phyloP scores from a whole-genome alignment of 53 echinoderm and acorn worm genomes.

The Hippasteria phrygiana region DNA sequence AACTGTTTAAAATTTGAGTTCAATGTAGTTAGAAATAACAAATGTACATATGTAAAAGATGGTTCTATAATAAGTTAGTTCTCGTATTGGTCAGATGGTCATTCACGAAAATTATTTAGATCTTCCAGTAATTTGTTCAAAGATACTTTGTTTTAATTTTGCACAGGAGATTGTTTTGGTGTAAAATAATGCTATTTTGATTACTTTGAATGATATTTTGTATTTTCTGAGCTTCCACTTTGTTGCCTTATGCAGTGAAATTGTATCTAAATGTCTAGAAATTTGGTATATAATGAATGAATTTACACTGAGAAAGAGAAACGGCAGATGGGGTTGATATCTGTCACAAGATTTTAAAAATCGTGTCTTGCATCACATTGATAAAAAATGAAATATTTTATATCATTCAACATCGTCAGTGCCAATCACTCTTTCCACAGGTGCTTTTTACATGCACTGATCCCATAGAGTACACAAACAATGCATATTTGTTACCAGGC shows the following conservation, averaged over 20 bases:
- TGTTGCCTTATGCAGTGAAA: neutral
- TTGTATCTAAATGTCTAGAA: neutral
- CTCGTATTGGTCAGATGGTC: neutral
- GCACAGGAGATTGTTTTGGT: too few species aligned
- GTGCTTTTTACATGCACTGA: too few species aligned
- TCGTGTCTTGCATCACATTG: too few species aligned
- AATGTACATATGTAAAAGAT: neutral
- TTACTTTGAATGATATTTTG: neutral
- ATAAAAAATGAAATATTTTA: too few species aligned
- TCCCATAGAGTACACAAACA: too few species aligned
- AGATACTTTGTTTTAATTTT: neutral
- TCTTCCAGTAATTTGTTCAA: conserved; percentile 12
- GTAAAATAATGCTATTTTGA: too few species aligned
- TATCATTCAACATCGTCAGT: too few species aligned
- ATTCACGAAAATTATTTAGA: neutral
- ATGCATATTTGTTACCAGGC: too few species aligned
- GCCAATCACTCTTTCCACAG: too few species aligned
- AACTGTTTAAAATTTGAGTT: neutral
- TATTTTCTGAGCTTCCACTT: neutral
- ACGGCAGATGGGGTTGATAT: too few species aligned
- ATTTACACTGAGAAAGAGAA: too few species aligned
- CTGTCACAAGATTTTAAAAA: too few species aligned
- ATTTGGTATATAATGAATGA: neutral
- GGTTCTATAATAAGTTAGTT: neutral
- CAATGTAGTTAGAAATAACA: neutral